Percentiles rank a stretch among this genome's conserved stretches.
Evolutionary conservation across 2,888 invertebrate species (phyloP).

Genomic region (Diarsia brunnea): DNA sequence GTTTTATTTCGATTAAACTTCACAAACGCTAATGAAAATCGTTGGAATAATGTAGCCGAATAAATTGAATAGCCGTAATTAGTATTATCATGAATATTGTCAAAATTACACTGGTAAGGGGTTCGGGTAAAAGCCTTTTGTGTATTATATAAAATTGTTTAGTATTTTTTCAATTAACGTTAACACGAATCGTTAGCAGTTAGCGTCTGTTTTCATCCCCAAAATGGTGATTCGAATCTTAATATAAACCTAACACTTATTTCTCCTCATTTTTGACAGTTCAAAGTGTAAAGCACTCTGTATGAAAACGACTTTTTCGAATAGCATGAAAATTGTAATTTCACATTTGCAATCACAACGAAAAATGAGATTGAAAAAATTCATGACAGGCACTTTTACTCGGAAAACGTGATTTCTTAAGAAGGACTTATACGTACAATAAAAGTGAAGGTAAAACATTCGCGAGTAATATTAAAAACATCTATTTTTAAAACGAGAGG

Average conservation of each 20-base stretch:
- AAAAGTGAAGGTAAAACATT: conserved; percentile 1
- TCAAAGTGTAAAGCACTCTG: background rate
- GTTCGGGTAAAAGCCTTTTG: conserved; percentile 39
- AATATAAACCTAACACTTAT: background rate
- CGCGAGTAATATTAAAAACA: conserved; percentile 3
- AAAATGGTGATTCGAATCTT: background rate
- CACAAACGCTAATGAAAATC: conserved; percentile 61
- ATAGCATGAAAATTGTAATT: conserved; percentile 3
- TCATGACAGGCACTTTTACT: conserved; percentile 17
- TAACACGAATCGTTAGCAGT: conserved; percentile 6
- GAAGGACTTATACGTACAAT: background rate
- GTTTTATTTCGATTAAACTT: conserved; percentile 61
- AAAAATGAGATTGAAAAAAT: conserved; percentile 28
- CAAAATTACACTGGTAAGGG: conserved; percentile 40
- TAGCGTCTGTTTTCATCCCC: conserved; percentile 20
- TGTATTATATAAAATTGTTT: conserved; percentile 4
- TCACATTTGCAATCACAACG: conserved; percentile 10
- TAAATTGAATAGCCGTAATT: conserved; percentile 61
- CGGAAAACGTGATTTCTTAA: background rate
- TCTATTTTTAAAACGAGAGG: conserved; percentile 13
- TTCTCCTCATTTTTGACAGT: background rate
- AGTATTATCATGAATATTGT: conserved; percentile 47
- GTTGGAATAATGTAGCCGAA: conserved; percentile 44
- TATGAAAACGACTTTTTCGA: conserved; percentile 14
- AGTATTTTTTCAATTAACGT: conserved; percentile 30